Evolutionary conservation across 2,888 invertebrate species (phyloP), one percentile per base, ranked within the genome.

Genomic region (Epistrophella euchroma): DNA sequence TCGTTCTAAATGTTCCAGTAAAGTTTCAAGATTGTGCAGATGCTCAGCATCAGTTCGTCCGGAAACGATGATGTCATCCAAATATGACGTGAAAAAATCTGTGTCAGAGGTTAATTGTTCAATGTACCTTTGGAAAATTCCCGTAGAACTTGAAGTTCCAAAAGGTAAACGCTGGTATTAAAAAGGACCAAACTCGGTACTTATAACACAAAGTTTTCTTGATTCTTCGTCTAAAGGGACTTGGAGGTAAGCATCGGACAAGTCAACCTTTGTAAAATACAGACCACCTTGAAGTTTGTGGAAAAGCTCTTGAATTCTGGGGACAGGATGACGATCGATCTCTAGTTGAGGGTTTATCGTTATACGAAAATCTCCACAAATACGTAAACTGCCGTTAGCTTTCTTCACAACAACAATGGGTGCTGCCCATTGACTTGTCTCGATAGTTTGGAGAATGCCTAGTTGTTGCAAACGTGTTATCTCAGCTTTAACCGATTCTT

Each of bases 391-490:
- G 32, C 90, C 90, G 76, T 90, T 88, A 3, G 73, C 79, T 75
- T 91, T 91, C 1, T 89, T 73, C 0, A 91, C 89, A 0, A 90
- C 89, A 4, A 91, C 91, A 2, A 91, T 19, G 47, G 47, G 47
- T 47, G 47, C 43, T 45, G 43, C 43, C 43, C 43, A 45, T 45
- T n/a, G n/a, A n/a, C n/a, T n/a, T n/a, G n/a, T n/a, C n/a, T n/a
- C n/a, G n/a, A n/a, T n/a, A n/a, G n/a, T n/a, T n/a, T n/a, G n/a
- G n/a, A n/a, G n/a, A n/a, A n/a, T n/a, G n/a, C n/a, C n/a, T n/a
- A n/a, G n/a, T n/a, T n/a, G n/a, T n/a, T n/a, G n/a, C n/a, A n/a
- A n/a, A 50, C 70, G 72, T 1, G 28, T 22, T 19, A 66, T 60
- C 4, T 73, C 66, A n/a, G 62, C 71, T 19, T 35, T 19, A 19